These are phyloP conservation scores for Perca flavescens DNA, from an alignment of 2,113 vertebrate genomes.

Conservation along the genomic window DNA sequence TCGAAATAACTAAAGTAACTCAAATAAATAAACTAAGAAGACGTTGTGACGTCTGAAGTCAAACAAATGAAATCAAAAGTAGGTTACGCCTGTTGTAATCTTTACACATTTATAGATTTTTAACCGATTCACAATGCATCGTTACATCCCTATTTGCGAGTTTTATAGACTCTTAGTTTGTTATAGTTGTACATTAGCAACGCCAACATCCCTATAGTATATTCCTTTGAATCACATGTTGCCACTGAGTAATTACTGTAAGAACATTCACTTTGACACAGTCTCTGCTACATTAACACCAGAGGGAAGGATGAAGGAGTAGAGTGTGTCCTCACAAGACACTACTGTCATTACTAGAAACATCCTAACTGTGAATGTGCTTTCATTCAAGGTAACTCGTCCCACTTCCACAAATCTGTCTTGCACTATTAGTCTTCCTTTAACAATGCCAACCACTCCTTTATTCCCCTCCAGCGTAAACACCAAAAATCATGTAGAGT, in stretches of 20 bases:
- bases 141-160: no score
- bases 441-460: slow-evolving; percentile 19
- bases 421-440: not conserved
- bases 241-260: not conserved
- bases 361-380: not conserved
- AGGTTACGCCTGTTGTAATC: no score
- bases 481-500: slow-evolving; percentile 1
- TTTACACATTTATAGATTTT: no score
- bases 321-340: not conserved
- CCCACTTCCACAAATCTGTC: not conserved
- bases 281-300: slow-evolving; percentile 34
- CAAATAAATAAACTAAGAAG: no score
- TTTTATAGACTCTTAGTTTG: not conserved
- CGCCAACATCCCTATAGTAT: not conserved
- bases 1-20: no score
- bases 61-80: no score
- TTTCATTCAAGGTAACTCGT: not conserved
- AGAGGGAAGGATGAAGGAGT: slow-evolving; percentile 34
- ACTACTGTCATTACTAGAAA: not conserved
- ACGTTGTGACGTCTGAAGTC: no score
- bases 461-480: slow-evolving; percentile 7
- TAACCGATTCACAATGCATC: no score
- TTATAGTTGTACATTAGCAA: not conserved
- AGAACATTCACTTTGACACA: slow-evolving; percentile 13
- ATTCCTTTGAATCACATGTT: not conserved